phyloP scores from a whole-genome alignment of 1,140 invertebrate species.

The Reticulitermes speratus region DNA sequence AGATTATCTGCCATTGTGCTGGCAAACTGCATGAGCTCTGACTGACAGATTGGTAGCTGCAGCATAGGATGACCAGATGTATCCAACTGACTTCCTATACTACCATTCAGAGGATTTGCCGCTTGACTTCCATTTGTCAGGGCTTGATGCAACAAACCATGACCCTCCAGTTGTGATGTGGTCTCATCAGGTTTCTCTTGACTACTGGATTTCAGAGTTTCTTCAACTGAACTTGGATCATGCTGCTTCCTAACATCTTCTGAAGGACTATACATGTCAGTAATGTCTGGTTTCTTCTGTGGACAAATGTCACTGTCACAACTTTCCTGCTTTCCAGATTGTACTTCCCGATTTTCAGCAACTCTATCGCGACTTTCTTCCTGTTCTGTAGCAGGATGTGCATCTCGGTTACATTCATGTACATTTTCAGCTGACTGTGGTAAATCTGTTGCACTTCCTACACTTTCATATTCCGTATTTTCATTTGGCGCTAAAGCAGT shows the following conservation, averaged over 20 bases:
- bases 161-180: slow-evolving; percentile 32
- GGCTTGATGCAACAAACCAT: slow-evolving; percentile 32
- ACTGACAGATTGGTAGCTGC: slow-evolving; percentile 36
- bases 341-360: neutral
- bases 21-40: slow-evolving; percentile 35
- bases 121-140: slow-evolving; percentile 5
- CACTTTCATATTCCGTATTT: neutral
- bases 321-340: neutral
- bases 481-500: neutral
- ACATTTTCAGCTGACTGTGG: neutral
- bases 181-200: slow-evolving; percentile 33
- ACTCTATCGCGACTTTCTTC: too few relatives aligned
- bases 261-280: neutral
- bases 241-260: too few relatives aligned
- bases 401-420: neutral
- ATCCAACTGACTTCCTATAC: neutral
- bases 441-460: neutral
- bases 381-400: too few relatives aligned
- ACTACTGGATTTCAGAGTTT: slow-evolving; percentile 50
- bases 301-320: neutral
- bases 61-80: slow-evolving; percentile 24
- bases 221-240: neutral
- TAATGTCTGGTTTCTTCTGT: neutral
- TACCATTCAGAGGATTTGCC: neutral
- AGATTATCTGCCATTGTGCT: slow-evolving; percentile 29